Evolutionary conservation across 2,113 vertebrate species (phyloP).

Genomic region (Apodemus speciosus): DNA sequence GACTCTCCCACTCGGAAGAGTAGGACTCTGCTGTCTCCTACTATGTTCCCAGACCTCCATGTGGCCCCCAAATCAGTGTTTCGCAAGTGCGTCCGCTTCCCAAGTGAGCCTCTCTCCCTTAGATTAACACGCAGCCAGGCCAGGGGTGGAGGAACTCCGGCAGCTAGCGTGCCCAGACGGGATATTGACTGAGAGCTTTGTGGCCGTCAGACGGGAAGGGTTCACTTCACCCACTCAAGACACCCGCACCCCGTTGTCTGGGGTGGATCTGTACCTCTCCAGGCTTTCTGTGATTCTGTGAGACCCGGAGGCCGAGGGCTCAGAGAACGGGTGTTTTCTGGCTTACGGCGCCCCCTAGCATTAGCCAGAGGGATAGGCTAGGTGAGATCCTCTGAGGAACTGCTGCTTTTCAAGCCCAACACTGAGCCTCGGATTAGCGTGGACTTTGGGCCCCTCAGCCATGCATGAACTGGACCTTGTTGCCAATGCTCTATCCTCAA

Average conservation of each 20-base stretch:
- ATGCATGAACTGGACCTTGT: background rate
- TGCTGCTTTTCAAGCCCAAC: background rate
- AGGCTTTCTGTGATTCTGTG: background rate
- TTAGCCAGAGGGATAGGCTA: conserved; percentile 29
- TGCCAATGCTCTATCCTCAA: background rate
- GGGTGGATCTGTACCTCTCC: background rate
- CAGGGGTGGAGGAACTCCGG: background rate
- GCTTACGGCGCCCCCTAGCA: conserved; percentile 85
- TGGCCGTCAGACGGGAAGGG: conserved; percentile 54
- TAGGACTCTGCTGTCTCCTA: background rate
- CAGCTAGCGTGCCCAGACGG: conserved; percentile 37
- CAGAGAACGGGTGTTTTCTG: conserved; percentile 71
- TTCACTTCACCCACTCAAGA: conserved; percentile 47
- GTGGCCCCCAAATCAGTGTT: conserved; percentile 38
- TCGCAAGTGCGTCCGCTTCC: conserved; percentile 34
- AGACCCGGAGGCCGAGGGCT: background rate
- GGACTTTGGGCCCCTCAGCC: background rate
- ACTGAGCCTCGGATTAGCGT: background rate
- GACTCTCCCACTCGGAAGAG: background rate
- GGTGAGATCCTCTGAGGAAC: background rate
- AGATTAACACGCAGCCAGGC: conserved; percentile 12
- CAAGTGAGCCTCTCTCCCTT: background rate
- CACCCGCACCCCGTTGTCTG: background rate
- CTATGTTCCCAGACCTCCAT: background rate
- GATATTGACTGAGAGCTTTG: conserved; percentile 53